Percentiles rank a stretch among this genome's conserved stretches.
Conservation (phyloP, 2,888 invertebrate genomes). For the Ophraella communa region DNA sequence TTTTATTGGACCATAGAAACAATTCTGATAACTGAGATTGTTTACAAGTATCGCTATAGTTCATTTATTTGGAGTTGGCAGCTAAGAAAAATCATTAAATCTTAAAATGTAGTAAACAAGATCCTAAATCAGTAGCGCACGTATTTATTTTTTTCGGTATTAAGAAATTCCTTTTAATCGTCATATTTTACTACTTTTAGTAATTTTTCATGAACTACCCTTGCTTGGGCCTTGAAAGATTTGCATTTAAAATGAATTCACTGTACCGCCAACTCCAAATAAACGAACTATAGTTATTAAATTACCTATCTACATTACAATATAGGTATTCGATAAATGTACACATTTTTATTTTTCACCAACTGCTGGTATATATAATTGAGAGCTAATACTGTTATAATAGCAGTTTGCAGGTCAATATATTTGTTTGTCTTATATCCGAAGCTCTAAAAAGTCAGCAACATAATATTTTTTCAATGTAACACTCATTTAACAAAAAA, state of each 20-base stretch:
- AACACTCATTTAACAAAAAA: not conserved
- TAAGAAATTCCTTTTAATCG: too few species aligned
- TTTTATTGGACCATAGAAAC: conserved; percentile 18
- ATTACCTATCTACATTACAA: not conserved
- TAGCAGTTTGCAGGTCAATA: not conserved
- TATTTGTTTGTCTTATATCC: not conserved
- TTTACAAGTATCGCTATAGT: not conserved
- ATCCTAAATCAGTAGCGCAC: too few species aligned
- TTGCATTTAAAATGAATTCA: too few species aligned
- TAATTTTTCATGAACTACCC: too few species aligned
- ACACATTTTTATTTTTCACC: not conserved
- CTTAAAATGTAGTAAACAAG: too few species aligned
- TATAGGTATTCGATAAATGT: conserved; percentile 5
- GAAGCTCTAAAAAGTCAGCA: not conserved
- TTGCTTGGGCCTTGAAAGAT: too few species aligned
- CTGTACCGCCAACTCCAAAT: not conserved
- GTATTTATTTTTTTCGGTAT: too few species aligned
- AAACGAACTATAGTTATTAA: not conserved
- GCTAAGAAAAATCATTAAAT: too few species aligned
- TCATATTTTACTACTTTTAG: too few species aligned
- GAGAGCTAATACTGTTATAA: not conserved
- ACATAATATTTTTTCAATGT: not conserved
- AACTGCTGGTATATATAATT: not conserved
- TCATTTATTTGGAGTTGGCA: too few species aligned
- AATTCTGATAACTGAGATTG: conserved; percentile 2